Base-by-base conservation (phyloP, 2,797 vertebrate genomes). In the Trachops cirrhosus region DNA sequence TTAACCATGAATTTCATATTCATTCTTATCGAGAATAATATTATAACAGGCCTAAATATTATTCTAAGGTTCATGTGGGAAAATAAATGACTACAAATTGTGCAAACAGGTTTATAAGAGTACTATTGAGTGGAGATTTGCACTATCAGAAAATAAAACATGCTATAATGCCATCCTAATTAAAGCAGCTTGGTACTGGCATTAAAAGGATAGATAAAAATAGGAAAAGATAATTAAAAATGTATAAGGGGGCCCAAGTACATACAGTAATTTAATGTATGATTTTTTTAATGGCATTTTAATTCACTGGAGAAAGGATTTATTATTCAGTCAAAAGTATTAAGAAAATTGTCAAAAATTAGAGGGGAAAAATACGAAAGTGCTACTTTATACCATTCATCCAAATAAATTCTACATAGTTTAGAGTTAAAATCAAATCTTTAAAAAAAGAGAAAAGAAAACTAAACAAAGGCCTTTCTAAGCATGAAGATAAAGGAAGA, bases 221-320 rank as follows among this genome's bases (percentile, higher is more conserved):
- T 74, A 84, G 80, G 80, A 75, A 95, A 50, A 75, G 46, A 90
- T 77, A 85, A 77, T 67, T 92, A 18, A 85, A 93, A 94, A 87
- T 4, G 18, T 39, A 14, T 10, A 46, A 54, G 39, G 39, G 9
- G 5, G 79, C 5, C 14, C 26, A 41, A 64, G 29, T 92, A 52
- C 52, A 50, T 48, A 24, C 79, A 67, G n/a, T 22, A 73, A 22
- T 71, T 75, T 80, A 77, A 91, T 48, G 71, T 52, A 14, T 39
- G 24, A 34, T 67, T 86, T 92, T 75, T 82, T 3, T 21, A 96
- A 59, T 50, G 16, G 1, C 39, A 46, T 83, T 94, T 95, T 57
- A 94, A 7, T 86, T 26, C 26, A 84, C 26, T 77, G 29, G 37
- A 44, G 22, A 89, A 86, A 87, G 73, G 34, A n/a, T 89, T 8